phyloP scores from a whole-genome alignment of 2,113 vertebrate genomes.

The Andinoacara biseriatus region DNA sequence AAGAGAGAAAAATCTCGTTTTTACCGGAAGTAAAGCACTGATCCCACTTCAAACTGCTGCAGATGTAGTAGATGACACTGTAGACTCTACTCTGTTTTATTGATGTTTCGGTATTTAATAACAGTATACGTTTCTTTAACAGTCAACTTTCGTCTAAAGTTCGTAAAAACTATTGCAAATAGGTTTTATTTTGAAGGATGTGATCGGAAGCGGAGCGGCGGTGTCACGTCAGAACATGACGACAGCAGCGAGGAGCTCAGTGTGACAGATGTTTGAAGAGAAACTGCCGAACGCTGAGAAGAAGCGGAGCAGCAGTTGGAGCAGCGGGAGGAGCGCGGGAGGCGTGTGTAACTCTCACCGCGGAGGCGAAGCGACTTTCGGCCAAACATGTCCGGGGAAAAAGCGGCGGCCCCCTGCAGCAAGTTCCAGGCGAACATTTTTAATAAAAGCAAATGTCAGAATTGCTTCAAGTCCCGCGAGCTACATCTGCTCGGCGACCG shows the following conservation, averaged over 20 bases:
- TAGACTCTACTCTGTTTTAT: neutral
- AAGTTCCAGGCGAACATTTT: conserved; percentile 79
- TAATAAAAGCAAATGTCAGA: conserved; percentile 78
- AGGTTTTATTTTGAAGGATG: neutral
- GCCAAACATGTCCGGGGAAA: conserved; percentile 59
- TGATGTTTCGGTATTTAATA: neutral
- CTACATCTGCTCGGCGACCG: conserved; percentile 67
- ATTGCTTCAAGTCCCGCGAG: conserved; percentile 79
- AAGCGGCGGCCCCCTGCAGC: conserved; percentile 55
- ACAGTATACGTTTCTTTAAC: neutral
- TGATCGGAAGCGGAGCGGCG: neutral
- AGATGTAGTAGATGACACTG: neutral
- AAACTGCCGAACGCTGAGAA: neutral
- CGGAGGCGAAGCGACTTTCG: neutral
- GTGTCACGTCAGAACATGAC: conserved; percentile 13
- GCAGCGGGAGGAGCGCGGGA: neutral
- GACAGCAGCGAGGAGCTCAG: neutral
- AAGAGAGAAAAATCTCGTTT: no score
- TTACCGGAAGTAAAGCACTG: neutral
- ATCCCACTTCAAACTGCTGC: neutral
- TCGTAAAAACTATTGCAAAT: no score
- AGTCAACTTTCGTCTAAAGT: rapidly evolving
- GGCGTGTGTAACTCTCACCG: neutral
- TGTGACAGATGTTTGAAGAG: conserved; percentile 57
- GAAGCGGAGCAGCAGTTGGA: neutral